Evolutionary conservation across 2,888 invertebrate species (phyloP).

Genomic region (Nipponacmea schrenckii): DNA sequence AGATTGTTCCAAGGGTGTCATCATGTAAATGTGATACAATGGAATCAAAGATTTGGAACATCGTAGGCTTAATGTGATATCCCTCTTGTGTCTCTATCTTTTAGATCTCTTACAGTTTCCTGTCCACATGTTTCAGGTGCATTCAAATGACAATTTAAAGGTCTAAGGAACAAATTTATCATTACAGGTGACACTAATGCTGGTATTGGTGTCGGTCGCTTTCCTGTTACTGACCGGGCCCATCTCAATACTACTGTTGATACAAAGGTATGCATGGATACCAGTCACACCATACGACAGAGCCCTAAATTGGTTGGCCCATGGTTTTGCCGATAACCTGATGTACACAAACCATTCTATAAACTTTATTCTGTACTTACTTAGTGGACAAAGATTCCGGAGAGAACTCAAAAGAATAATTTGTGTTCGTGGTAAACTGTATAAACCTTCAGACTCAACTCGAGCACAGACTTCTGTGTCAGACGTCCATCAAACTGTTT

Average conservation of each 20-base stretch:
- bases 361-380: constrained; percentile 8
- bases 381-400: constrained; percentile 10
- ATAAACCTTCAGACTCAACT: not conserved
- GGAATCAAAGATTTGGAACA: too few species aligned
- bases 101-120: too few species aligned
- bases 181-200: constrained; percentile 4
- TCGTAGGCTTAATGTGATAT: too few species aligned
- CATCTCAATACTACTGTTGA: not conserved
- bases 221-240: constrained; percentile 7
- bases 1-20: too few species aligned
- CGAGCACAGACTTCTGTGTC: not conserved
- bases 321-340: not conserved
- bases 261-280: constrained; percentile 1
- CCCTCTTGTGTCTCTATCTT: too few species aligned
- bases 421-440: not conserved
- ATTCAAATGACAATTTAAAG: too few species aligned
- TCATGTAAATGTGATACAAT: too few species aligned
- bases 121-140: too few species aligned
- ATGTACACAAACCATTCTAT: constrained; percentile 14
- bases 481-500: too few species aligned
- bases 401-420: constrained; percentile 5
- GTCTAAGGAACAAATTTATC: too few species aligned
- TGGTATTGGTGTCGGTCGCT: constrained; percentile 7
- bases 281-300: not conserved
- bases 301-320: not conserved